Conservation (phyloP, 2,888 invertebrate species). For the Aplocera efformata region DNA sequence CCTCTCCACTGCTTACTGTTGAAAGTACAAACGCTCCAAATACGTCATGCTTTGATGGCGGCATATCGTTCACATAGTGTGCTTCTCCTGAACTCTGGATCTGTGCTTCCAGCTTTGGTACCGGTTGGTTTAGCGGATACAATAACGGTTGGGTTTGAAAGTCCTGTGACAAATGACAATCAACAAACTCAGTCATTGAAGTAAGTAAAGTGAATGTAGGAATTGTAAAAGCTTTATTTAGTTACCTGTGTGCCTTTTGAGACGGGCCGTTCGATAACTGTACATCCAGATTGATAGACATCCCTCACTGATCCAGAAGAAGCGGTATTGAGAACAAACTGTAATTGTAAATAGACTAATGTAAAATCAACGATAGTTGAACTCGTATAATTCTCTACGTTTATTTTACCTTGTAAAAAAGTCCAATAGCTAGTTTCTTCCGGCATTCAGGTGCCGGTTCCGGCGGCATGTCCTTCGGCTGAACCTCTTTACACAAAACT, state of each 20-base stretch:
- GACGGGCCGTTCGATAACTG: conserved; percentile 75
- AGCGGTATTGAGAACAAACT: conserved; percentile 79
- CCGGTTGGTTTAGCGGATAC: conserved; percentile 85
- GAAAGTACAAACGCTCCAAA: conserved; percentile 85
- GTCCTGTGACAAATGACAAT: conserved; percentile 29
- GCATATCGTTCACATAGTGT: conserved; percentile 83
- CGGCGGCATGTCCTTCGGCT: conserved; percentile 82
- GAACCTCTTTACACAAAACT: conserved; percentile 79
- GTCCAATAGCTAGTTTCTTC: conserved; percentile 84
- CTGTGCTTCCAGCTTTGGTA: conserved; percentile 82
- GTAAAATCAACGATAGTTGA: no score
- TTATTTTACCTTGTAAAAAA: conserved; percentile 93
- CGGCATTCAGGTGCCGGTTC: conserved; percentile 85
- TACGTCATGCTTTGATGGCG: conserved; percentile 80
- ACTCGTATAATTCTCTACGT: no score
- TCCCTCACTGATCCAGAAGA: conserved; percentile 59
- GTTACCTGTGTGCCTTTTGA: conserved; percentile 77
- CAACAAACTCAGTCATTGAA: no score
- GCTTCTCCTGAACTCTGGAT: conserved; percentile 85
- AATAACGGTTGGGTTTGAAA: conserved; percentile 82
- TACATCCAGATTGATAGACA: conserved; percentile 73
- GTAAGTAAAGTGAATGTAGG: no score
- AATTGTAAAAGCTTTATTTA: no score
- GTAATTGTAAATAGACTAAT: conserved; percentile 26
- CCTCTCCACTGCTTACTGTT: conserved; percentile 76